Conservation (phyloP, 2,797 vertebrate species). For the Hybognathus amarus region DNA sequence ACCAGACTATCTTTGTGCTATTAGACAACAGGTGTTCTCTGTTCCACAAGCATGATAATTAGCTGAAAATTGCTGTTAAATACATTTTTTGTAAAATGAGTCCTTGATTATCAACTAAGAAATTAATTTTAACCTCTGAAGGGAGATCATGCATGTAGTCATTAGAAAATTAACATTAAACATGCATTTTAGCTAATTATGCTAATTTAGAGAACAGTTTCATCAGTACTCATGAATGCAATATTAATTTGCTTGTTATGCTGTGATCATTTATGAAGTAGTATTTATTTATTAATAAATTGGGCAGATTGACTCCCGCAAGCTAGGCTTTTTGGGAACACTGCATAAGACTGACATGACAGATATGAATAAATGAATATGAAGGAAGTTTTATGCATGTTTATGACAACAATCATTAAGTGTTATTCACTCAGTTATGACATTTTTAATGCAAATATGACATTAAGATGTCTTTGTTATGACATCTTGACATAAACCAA, state of each 20-base stretch:
- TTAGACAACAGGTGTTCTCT: background rate
- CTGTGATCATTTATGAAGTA: background rate
- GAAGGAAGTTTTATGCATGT: too few relatives aligned
- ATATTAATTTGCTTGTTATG: constrained; percentile 9
- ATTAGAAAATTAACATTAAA: background rate
- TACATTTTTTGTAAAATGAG: background rate
- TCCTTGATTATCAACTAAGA: background rate
- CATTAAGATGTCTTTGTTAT: too few relatives aligned
- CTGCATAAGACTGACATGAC: too few relatives aligned
- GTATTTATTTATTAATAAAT: background rate
- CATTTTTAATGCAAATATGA: too few relatives aligned
- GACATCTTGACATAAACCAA: too few relatives aligned
- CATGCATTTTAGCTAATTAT: background rate
- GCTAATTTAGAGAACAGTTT: background rate
- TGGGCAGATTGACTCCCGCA: background rate
- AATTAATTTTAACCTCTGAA: background rate
- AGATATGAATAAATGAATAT: too few relatives aligned
- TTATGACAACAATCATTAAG: too few relatives aligned
- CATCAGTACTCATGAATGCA: background rate
- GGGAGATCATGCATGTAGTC: background rate
- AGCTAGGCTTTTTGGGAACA: background rate
- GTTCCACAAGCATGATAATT: background rate
- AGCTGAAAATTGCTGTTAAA: background rate
- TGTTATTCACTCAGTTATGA: too few relatives aligned
- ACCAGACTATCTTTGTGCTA: background rate